Conservation (phyloP, 2,113 vertebrate genomes). For the Pseudopipra pipra region DNA sequence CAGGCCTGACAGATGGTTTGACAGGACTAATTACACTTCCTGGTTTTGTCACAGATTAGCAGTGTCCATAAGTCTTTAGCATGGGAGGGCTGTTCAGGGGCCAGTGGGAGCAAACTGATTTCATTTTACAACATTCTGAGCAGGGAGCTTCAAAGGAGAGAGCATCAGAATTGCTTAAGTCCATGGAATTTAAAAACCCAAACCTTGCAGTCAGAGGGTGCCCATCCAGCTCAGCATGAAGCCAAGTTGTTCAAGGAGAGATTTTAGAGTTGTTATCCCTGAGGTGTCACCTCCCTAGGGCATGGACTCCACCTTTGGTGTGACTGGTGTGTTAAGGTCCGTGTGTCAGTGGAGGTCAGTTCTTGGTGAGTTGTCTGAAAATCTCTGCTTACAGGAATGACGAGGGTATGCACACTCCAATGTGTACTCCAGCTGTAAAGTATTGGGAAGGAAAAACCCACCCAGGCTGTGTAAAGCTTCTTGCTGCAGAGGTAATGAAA, state of each 20-base stretch:
- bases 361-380: neutral
- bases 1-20: conserved; percentile 47
- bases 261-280: neutral
- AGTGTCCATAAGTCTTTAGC: neutral
- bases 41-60: conserved; percentile 36
- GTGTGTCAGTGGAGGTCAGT: neutral
- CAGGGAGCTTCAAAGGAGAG: neutral
- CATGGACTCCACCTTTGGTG: neutral
- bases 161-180: neutral
- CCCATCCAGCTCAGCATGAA: neutral
- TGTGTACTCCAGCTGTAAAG: neutral
- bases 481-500: neutral
- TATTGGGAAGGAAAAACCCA: neutral
- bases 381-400: neutral
- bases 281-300: neutral
- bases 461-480: neutral
- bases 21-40: conserved; percentile 22
- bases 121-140: neutral
- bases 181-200: neutral
- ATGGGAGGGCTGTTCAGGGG: neutral
- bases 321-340: neutral
- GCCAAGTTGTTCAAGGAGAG: neutral
- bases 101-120: neutral
- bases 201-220: neutral
- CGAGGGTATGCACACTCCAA: neutral